Percentiles rank a stretch among this genome's conserved stretches.
Conservation (phyloP, 1,140 invertebrate genomes). For the Trichonephila inaurata region DNA sequence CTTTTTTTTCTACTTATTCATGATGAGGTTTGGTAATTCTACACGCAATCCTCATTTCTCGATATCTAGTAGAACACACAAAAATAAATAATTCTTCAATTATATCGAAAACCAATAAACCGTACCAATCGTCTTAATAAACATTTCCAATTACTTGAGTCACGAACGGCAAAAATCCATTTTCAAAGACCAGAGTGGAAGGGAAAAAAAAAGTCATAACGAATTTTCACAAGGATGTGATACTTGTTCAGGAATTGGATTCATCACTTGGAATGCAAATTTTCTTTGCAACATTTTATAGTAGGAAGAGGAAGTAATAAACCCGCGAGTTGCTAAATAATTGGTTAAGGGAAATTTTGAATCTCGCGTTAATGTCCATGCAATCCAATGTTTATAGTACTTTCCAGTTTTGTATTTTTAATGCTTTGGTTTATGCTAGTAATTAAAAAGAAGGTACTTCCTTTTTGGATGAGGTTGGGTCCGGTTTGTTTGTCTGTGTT, state of each 20-base stretch:
- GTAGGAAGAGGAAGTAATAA: constrained; percentile 27
- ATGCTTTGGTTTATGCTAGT: background rate
- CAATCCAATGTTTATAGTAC: background rate
- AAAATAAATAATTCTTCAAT: constrained; percentile 28
- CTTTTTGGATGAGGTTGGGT: background rate
- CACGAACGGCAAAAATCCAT: background rate
- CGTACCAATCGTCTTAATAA: background rate
- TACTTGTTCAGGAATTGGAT: background rate
- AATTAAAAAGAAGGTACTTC: background rate
- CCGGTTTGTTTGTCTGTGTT: background rate
- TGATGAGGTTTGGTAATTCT: background rate
- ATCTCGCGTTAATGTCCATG: background rate
- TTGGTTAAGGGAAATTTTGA: constrained; percentile 22
- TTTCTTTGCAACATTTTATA: background rate
- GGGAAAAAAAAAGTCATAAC: background rate
- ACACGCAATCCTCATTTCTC: background rate
- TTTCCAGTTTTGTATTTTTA: background rate
- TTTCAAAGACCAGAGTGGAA: background rate
- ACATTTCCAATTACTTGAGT: background rate
- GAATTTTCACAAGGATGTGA: background rate
- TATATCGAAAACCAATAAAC: background rate
- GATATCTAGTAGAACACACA: background rate
- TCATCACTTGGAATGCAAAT: background rate
- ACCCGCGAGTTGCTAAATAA: background rate
- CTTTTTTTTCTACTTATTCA: too few species aligned